Base-by-base conservation (phyloP, 2,797 vertebrate species). In the Oreonectes daqikongensis region DNA sequence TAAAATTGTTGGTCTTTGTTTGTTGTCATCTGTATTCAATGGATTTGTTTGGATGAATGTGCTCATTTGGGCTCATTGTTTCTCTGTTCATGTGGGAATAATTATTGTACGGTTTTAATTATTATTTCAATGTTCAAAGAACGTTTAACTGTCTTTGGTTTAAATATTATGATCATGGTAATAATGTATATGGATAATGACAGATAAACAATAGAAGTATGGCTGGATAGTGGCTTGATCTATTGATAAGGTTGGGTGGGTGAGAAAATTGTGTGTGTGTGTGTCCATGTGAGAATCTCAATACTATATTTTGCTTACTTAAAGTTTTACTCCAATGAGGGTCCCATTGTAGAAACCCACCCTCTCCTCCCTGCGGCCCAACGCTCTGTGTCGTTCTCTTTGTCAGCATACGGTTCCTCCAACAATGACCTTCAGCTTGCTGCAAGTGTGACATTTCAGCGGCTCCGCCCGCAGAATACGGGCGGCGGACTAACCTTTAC, bases 401-500 rank as follows among this genome's bases (percentile, higher is more conserved):
- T 78, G 66, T 84, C 83, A 75, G 67, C 28, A 72, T 75, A 42
- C 71, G 59, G 72, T 84, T 84, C 81, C 79, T 72, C 42, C 76
- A 83, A 69, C 72, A 57, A 52, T 90, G 90, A 91, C 89, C 90
- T 91, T 92, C 86, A 75, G 83, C 88, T 79, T 81, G 83, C 83
- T 69, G 80, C 80, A 85, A 87, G 68, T 82, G 85, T 90, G 90
- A 90, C 90, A 90, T 93, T 92, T 92, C 82, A 75, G 83, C 81
- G 86, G 83, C 80, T 84, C 80, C 83, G 85, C 81, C 85, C 84
- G 85, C 89, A 89, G 86, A 82, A 86, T 85, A 86, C 85, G 84
- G 90, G 87, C 88, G 85, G 88, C 87, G 86, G 82, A 90, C 81
- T 89, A 89, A 91, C 89, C 88, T 91, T 92, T 90, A 87, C 86